These are phyloP conservation scores for Alviniconcha marisindica DNA, from an alignment of 1,140 invertebrate species.

Conservation along the genomic window DNA sequence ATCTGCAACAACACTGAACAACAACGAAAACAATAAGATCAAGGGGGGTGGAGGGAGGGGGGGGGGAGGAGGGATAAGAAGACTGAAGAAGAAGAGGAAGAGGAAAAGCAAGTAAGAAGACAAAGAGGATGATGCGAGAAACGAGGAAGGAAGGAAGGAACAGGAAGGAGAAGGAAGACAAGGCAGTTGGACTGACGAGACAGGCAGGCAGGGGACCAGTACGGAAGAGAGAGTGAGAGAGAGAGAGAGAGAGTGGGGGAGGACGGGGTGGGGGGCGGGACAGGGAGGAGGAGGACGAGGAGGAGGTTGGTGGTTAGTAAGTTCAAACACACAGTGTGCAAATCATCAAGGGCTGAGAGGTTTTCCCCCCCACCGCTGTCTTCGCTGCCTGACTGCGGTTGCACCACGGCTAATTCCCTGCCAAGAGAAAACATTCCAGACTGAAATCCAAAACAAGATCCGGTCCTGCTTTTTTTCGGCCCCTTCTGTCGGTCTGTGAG, in stretches of 20 bases:
- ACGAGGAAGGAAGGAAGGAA: not conserved
- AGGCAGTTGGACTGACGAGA: no score
- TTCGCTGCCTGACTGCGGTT: not conserved
- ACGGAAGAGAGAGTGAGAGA: not conserved
- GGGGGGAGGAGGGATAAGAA: not conserved
- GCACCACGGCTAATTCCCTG: conserved; percentile 10
- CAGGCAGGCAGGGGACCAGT: no score
- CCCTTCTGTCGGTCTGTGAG: conserved; percentile 1
- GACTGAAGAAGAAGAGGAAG: not conserved
- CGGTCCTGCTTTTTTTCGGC: not conserved
- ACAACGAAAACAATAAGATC: no score
- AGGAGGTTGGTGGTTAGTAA: not conserved
- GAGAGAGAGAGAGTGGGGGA: not conserved
- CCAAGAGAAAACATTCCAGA: conserved; percentile 2
- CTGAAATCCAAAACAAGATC: conserved; percentile 17
- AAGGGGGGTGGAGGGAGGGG: conserved; percentile 4
- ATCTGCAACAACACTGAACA: no score
- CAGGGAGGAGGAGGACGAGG: not conserved
- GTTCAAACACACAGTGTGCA: no score
- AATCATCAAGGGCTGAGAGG: no score
- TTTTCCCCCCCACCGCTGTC: not conserved
- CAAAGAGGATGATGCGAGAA: no score
- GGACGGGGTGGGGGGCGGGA: not conserved
- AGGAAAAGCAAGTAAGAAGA: not conserved
- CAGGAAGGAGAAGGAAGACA: not conserved